Evolutionary conservation across 2,113 vertebrate species (phyloP), one percentile per base, ranked within the genome.

Genomic region (Jacana jacana): DNA sequence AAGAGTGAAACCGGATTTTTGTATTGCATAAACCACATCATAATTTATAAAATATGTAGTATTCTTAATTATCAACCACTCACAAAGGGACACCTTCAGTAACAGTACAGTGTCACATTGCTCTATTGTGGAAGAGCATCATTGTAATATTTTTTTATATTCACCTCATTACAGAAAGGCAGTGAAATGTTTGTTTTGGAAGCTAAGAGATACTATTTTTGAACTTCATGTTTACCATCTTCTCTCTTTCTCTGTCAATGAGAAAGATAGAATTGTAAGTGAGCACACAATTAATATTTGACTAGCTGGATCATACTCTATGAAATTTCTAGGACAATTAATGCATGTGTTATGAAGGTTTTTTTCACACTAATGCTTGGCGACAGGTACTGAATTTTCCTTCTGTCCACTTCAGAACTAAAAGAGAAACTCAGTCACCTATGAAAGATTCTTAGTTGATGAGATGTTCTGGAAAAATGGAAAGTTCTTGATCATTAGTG

Each of bases 41-140:
- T 23, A 49, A 55, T 3, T 64, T 64, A 25, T 25, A 40, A 55
- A 24, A 23, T 51, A 20, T 0, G 0, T 49, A 65, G 1, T 15
- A 42, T 51, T 64, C 27, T 68, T 68, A 49, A 25, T 76, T 80
- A 83, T 64, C 49, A 54, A 12, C 9, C 7, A 72, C 17, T 28
- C 27, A 55, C 4, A 33, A 58, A 66, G 13, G 10, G 13, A 55
- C 3, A 14, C 3, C 40, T 83, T 48, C 19, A 40, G 9, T 86
- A 19, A 48, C 40, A 33, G 11, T 17, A 30, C 2, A 1, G 4
- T 9, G 55, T 31, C 33, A 25, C 6, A 31, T 24, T 81, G 4
- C 57, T 61, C 35, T 48, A 5, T 7, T 37, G 8, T 28, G 22
- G 18, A 80, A 68, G 4, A 30, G 0, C 2, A 60, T 80, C 17